Evolutionary conservation across 2,113 vertebrate genomes (phyloP), one percentile per base, ranked within the genome.

Genomic region (Forbesichthys papilliferus): DNA sequence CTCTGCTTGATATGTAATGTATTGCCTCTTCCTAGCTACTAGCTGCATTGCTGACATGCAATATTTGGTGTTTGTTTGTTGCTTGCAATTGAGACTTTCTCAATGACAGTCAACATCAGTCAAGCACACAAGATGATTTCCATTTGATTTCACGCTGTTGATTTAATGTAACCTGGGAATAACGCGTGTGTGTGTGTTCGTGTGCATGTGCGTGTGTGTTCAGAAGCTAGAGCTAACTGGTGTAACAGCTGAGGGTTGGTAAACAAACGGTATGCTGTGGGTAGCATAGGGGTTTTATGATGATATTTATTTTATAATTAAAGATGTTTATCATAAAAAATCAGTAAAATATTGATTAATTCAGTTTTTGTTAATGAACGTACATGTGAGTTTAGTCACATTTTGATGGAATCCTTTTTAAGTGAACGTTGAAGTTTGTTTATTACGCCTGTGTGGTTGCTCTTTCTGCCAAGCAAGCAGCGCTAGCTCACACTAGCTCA

Each of bases 41-140:
- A 61, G 67, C 11, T 46, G 34, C 42, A 0, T n/a, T 14, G 53
- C 36, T 83, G 52, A 51, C 33, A 10, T 20, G 11, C 46, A 62
- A 70, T 8, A 55, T 55, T 18, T 54, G n/a, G 5, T 20, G 54
- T 6, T n/a, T 61, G 16, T 48, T 60, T 60, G 11, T 36, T 42
- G 54, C n/a, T 55, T 55, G 4, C 16, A 42, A 55, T n/a, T 5
- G 18, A 16, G 16, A 16, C 27, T 27, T 20, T 27, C 27, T 27
- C 27, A 27, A 27, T 27, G 27, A 27, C 27, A 27, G 27, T 27
- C 27, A 27, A 27, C 27, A 27, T 27, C 27, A 27, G 27, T 27
- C 27, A 55, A 18, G 33, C 14, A 42, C 33, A 12, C 54, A 55
- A 55, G 57, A 27, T 13, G 52, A 53, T 53, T 66, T 1, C 48